Evolutionary conservation across 2,797 vertebrate genomes (phyloP), one percentile per base, ranked within the genome.

Genomic region (Xyrichtys novacula): DNA sequence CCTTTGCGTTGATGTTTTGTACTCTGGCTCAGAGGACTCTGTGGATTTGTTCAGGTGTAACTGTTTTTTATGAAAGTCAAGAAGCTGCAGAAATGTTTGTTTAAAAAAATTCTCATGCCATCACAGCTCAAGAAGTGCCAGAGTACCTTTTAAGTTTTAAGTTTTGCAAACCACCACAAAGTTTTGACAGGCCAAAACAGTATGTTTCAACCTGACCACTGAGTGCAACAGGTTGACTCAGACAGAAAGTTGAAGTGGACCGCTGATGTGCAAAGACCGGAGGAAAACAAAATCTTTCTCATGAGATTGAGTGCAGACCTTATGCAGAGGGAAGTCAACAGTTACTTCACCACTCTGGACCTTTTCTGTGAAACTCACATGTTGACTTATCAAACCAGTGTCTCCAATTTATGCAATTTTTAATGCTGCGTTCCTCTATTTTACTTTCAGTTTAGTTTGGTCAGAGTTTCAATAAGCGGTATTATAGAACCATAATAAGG

Each of bases 321-420:
- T 0, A 16, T 31, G 20, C 77, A 83, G 26, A 48, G 53, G 44
- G 62, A 80, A 78, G 39, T 58, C 4, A 32, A 47, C 25, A 61
- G 3, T 6, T 57, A 8, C 34, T 65, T 20, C 47, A 17, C 28
- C 6, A 46, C 40, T 11, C 44, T 39, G 22, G 22, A 9, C n/a
- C 3, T 12, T 25, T 29, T 40, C 26, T 9, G 36, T 49, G 59
- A 40, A 20, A 38, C 12, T 34, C 16, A 11, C 23, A n/a, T 48
- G 17, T 34, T 43, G 3, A 23, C 25, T 43, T 11, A 31, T 20
- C 7, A 23, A 52, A 44, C 14, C 15, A 3, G 39, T 5, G 10
- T 11, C 3, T 17, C 20, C 6, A 2, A 25, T 20, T 56, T 34
- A 9, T 12, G 11, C 32, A 11, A 12, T 11, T 12, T 1, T 34